phyloP scores from a whole-genome alignment of 2,797 vertebrate species.

The Clarias fuscus region DNA sequence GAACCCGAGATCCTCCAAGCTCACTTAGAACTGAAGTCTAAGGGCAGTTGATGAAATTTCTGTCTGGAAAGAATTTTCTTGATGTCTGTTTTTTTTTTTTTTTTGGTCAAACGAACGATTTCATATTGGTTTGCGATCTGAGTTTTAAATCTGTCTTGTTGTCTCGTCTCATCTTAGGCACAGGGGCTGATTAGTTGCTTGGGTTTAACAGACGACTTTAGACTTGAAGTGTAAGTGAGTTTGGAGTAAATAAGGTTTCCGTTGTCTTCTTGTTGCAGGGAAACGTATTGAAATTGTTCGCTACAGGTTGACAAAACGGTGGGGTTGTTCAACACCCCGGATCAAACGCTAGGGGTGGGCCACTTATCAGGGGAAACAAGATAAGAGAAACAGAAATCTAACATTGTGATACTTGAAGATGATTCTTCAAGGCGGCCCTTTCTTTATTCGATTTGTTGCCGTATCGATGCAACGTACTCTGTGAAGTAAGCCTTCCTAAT shows the following conservation, averaged over 20 bases:
- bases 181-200: not conserved
- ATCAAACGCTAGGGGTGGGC: slow-evolving; percentile 14
- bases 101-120: not conserved
- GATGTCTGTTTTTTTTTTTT: not conserved
- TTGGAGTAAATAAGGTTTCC: not conserved
- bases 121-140: not conserved
- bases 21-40: not conserved
- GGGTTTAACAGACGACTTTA: not conserved
- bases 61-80: not conserved
- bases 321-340: not conserved
- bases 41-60: not conserved
- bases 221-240: not conserved
- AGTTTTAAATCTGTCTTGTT: not conserved
- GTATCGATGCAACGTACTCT: too few relatives aligned
- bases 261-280: not conserved
- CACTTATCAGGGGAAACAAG: too few relatives aligned
- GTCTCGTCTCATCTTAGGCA: not conserved
- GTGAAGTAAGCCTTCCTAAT: too few relatives aligned
- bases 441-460: too few relatives aligned
- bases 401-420: not conserved
- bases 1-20: not conserved
- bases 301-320: not conserved
- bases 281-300: not conserved
- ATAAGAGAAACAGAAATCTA: not conserved
- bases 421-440: too few relatives aligned